Conservation (phyloP, 37 sponge, comb jelly and placozoan genomes). For the Theonella swinhoei region DNA sequence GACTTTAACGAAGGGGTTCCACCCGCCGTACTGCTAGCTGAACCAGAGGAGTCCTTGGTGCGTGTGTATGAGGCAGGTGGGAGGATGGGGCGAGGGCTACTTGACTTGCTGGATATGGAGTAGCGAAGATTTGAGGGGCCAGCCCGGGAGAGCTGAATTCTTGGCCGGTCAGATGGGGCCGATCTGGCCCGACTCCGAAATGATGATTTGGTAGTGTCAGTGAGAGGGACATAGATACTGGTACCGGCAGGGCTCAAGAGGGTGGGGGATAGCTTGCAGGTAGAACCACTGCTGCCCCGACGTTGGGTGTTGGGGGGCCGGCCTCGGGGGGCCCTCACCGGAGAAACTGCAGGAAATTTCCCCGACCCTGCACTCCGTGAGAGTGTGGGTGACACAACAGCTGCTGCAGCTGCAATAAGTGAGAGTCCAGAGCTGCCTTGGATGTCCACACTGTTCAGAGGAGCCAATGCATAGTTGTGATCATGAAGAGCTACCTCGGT, state of each 20-base stretch:
- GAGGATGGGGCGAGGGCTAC: background rate
- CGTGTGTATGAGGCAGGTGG: conserved; percentile 21
- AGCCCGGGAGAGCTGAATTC: conserved; percentile 25
- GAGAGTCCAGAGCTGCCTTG: conserved; percentile 76
- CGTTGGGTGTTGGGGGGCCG: conserved; percentile 75
- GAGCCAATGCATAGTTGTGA: conserved; percentile 72
- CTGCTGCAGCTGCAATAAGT: conserved; percentile 87
- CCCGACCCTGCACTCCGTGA: conserved; percentile 23
- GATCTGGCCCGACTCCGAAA: conserved; percentile 54
- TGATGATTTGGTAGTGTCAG: conserved; percentile 45
- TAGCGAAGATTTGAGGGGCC: background rate
- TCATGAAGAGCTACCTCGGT: conserved; percentile 78
- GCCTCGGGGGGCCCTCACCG: conserved; percentile 82
- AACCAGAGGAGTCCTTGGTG: background rate
- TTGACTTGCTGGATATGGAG: conserved; percentile 30
- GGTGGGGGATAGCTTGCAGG: conserved; percentile 58
- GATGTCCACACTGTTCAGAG: conserved; percentile 57
- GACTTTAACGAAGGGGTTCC: conserved; percentile 32
- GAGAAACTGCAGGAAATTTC: conserved; percentile 35
- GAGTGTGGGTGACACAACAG: conserved; percentile 83
- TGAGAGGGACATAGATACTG: conserved; percentile 55
- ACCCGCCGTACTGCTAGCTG: background rate
- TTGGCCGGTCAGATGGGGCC: conserved; percentile 50
- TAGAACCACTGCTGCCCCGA: conserved; percentile 33
- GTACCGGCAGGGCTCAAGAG: conserved; percentile 78